A percentile compares a stretch with the other conserved stretches of the same genome.
Evolutionary conservation across 1,140 invertebrate genomes (phyloP).

Genomic region (Ladona fulva): DNA sequence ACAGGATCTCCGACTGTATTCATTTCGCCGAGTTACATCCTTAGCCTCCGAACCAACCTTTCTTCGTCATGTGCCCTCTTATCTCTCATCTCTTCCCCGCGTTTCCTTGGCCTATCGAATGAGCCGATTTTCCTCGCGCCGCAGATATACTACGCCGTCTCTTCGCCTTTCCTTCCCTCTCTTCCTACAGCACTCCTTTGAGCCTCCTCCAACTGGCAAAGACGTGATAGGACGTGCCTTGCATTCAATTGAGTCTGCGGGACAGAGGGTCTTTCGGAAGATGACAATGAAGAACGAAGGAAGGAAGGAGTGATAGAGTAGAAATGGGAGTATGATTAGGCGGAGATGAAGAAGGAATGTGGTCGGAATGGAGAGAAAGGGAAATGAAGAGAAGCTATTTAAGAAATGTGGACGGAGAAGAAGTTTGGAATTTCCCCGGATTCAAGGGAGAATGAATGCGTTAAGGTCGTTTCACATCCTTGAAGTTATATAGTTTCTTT

Average conservation of each 20-base stretch:
- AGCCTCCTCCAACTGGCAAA: neutral
- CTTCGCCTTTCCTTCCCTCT: neutral
- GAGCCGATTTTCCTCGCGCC: too few relatives aligned
- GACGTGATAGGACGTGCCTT: neutral
- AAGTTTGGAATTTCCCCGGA: neutral
- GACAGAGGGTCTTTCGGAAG: neutral
- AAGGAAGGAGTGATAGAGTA: neutral
- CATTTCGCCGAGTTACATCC: too few relatives aligned
- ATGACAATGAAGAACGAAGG: neutral
- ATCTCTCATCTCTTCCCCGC: neutral
- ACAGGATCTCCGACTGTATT: too few relatives aligned
- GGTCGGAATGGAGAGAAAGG: neutral
- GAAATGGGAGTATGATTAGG: neutral
- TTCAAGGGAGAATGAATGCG: too few relatives aligned
- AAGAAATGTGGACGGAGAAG: neutral
- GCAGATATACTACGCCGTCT: neutral
- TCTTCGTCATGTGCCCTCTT: too few relatives aligned
- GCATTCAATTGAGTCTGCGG: neutral
- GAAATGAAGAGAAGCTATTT: neutral
- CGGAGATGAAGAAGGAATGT: neutral
- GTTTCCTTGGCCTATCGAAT: neutral
- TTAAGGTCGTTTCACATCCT: too few relatives aligned
- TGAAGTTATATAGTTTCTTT: too few relatives aligned
- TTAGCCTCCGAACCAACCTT: too few relatives aligned
- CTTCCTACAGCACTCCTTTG: neutral